Conservation (phyloP, 2,888 invertebrate genomes). For the Cephus pulcher region DNA sequence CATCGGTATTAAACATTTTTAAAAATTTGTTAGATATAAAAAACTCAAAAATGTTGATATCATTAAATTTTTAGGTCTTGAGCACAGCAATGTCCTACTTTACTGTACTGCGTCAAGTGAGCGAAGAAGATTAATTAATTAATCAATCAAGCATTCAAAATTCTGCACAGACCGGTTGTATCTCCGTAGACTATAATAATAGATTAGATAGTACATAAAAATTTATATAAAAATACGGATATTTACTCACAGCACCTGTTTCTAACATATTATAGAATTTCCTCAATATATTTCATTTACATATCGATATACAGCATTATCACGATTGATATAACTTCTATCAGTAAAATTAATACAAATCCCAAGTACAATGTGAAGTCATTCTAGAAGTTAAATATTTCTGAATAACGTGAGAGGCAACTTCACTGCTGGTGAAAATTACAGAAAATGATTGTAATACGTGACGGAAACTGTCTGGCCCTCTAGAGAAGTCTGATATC, state of each 20-base stretch:
- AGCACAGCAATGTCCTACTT: conserved; percentile 35
- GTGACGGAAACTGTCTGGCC: neutral
- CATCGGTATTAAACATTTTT: neutral
- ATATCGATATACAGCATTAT: neutral
- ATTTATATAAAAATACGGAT: neutral
- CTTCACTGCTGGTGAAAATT: neutral
- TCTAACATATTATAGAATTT: neutral
- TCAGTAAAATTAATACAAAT: too few relatives aligned
- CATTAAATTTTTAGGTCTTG: conserved; percentile 22
- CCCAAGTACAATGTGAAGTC: too few relatives aligned
- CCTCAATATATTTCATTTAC: neutral
- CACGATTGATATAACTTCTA: neutral
- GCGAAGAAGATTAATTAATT: conserved; percentile 7
- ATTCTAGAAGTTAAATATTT: too few relatives aligned
- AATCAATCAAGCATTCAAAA: neutral
- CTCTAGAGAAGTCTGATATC: neutral
- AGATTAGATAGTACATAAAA: too few relatives aligned
- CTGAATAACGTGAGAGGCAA: neutral
- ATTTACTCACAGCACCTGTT: neutral
- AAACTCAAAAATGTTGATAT: neutral
- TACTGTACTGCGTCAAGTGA: conserved; percentile 32
- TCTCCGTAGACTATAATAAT: neutral
- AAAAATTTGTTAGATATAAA: neutral
- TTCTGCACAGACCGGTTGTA: neutral
- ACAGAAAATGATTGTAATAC: neutral